These are phyloP conservation scores for Octodonta nipae DNA, from an alignment of 2,888 invertebrate species.

Conservation along the genomic window DNA sequence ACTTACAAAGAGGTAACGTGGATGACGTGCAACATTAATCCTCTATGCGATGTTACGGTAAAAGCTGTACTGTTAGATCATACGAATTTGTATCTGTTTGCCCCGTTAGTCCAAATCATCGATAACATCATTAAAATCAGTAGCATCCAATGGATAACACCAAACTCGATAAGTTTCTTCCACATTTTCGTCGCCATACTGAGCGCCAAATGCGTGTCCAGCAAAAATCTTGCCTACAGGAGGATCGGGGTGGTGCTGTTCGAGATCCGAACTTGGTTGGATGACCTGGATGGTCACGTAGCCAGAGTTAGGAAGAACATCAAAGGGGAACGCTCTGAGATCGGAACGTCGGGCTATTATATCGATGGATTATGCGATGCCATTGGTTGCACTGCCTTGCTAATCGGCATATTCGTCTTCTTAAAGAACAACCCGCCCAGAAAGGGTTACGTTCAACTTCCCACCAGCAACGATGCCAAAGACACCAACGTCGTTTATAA, in stretches of 20 bases:
- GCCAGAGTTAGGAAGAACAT: conserved; percentile 64
- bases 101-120: conserved; percentile 61
- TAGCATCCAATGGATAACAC: conserved; percentile 47
- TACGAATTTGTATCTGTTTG: conserved; percentile 70
- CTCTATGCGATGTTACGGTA: conserved; percentile 66
- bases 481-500: conserved; percentile 50
- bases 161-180: conserved; percentile 70
- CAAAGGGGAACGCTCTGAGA: conserved; percentile 63
- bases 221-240: conserved; percentile 55
- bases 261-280: conserved; percentile 68
- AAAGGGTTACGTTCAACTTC: conserved; percentile 57
- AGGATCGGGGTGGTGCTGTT: conserved; percentile 64
- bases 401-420: conserved; percentile 55
- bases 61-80: conserved; percentile 74
- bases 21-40: conserved; percentile 59
- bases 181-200: conserved; percentile 64
- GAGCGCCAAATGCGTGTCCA: conserved; percentile 62
- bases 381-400: conserved; percentile 57
- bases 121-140: conserved; percentile 45
- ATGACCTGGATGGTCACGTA: conserved; percentile 77
- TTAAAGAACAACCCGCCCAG: conserved; percentile 60
- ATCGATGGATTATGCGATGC: conserved; percentile 74
- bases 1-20: conserved; percentile 43
- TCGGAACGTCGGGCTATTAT: conserved; percentile 69
- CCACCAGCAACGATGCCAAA: conserved; percentile 38